phyloP scores from a whole-genome alignment of 2,797 vertebrate species.

The Myotis pilosus region DNA sequence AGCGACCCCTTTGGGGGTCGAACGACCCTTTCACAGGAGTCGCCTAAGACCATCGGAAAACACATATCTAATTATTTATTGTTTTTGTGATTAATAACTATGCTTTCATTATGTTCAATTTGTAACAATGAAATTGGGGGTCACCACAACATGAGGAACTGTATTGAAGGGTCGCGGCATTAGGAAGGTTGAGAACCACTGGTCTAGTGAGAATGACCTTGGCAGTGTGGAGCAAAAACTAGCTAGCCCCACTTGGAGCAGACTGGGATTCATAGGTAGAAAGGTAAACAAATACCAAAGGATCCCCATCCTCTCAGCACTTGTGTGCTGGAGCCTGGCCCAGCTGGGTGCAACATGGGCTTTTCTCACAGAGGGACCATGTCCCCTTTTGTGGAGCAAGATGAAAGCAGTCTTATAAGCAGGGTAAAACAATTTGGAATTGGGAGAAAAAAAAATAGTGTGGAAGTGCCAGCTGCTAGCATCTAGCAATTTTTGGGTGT shows the following conservation, averaged over 20 bases:
- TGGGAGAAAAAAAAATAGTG: neutral
- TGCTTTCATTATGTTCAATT: no score
- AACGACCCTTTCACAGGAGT: no score
- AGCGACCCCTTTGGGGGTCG: no score
- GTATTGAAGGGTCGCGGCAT: no score
- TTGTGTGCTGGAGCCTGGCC: neutral
- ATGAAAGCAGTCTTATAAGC: neutral
- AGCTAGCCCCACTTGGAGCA: neutral
- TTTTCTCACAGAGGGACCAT: neutral
- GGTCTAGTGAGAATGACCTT: neutral
- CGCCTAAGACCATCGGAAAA: no score
- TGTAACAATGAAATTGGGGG: no score
- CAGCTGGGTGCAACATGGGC: neutral
- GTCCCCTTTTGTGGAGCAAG: neutral
- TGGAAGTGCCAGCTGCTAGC: neutral
- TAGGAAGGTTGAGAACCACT: no score
- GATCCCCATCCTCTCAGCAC: neutral
- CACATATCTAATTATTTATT: no score
- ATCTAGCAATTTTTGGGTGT: constrained; percentile 4
- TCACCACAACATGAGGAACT: no score
- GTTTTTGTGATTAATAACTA: no score
- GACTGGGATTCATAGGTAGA: neutral
- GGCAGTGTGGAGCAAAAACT: neutral
- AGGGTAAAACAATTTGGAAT: neutral
- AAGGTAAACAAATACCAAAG: neutral